Evolutionary conservation across 2,113 vertebrate genomes (phyloP), one percentile per base, ranked within the genome.

Genomic region (Petrocephalus zakoni): DNA sequence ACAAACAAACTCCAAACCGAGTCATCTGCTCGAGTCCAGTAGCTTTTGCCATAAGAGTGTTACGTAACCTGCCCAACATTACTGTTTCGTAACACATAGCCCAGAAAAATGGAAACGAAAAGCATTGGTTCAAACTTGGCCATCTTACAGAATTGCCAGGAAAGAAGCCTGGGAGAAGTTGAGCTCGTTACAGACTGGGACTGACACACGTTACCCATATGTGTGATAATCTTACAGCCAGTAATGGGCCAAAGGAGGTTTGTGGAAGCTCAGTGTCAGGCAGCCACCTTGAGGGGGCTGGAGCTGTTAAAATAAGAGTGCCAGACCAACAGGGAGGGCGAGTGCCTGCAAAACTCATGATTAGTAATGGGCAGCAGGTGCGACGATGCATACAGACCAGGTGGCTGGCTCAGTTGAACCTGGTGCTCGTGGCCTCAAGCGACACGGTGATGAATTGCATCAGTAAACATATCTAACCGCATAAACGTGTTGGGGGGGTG

Each of bases 51-150:
- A 52, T 85, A 52, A 85, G 83, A 75, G 47, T 6, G 2, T 87
- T 87, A 29, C 46, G 25, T 87, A 87, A 87, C 61, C 21, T 87
- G 58, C 87, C 87, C 21, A 25, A 15, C 49, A 46, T 72, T 72
- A 29, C 17, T 52, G 21, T 87, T 87, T 47, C 46, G 19, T 68
- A 87, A 72, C 42, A 5, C 58, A 87, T 25, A 87, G 46, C 37
- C 2, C 22, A 72, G 10, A 46, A 72, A 68, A 87, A 68, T 68
- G 61, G 25, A 3, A 68, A 68, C 11, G 61, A 68, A 68, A 46
- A 68, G 56, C 37, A 64, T 75, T 49, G 37, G 11, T 49, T 87
- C 19, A 49, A 19, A 68, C 29, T 2, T 72, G 42, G 51, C n/a
- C 58, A 25, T 17, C 61, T 51, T 42, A 34, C 34, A 61, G 55